Conservation (phyloP, 2,113 vertebrate species). For the Chlorodrepanis virens region DNA sequence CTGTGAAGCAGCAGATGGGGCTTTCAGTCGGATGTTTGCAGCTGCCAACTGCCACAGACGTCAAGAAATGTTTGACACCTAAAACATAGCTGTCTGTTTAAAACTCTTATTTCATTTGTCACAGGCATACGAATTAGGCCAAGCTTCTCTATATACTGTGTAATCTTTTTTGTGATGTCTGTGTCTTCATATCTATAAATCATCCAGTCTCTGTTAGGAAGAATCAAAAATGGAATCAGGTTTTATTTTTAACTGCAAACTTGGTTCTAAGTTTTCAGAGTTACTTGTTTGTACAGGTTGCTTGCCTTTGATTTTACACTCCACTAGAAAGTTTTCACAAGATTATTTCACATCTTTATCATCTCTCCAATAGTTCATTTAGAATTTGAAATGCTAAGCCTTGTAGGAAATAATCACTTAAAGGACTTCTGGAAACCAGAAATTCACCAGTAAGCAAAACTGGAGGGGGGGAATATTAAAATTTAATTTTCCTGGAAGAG, state of each 20-base stretch:
- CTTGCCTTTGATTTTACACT: background rate
- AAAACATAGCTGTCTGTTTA: slow-evolving; percentile 17
- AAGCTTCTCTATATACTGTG: background rate
- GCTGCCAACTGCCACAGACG: slow-evolving; percentile 91
- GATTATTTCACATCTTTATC: background rate
- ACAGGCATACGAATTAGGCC: background rate
- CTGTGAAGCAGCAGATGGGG: slow-evolving; percentile 84
- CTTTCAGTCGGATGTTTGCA: slow-evolving; percentile 99
- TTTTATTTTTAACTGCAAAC: background rate
- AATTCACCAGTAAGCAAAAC: background rate
- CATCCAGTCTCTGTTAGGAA: background rate
- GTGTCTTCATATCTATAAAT: background rate
- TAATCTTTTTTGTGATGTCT: background rate
- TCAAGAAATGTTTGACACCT: slow-evolving; percentile 69
- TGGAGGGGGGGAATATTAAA: rapidly evolving
- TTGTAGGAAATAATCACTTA: slow-evolving; percentile 18
- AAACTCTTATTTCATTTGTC: slow-evolving; percentile 28
- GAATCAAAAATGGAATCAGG: background rate
- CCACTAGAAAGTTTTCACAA: background rate
- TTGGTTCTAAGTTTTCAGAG: background rate
- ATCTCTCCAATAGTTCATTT: background rate
- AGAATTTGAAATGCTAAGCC: background rate
- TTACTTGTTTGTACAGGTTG: background rate
- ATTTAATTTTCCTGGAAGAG: background rate
- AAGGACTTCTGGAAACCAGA: background rate